Base-by-base conservation (phyloP, 2,888 invertebrate species). In the Cylindroiulus punctatus region DNA sequence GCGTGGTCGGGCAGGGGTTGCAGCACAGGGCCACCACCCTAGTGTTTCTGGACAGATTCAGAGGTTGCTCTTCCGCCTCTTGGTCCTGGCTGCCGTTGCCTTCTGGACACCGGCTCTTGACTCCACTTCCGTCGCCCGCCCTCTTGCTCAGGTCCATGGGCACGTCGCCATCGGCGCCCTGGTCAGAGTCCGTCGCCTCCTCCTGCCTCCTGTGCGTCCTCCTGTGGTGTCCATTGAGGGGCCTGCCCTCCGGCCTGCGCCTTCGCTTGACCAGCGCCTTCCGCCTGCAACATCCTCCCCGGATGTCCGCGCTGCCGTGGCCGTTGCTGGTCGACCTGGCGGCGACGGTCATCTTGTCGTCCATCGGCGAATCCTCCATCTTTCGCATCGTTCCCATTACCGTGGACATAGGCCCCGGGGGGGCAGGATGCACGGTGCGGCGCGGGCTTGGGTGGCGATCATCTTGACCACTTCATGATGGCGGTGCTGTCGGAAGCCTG, bases 351-450 rank as follows among this genome's bases (percentile, higher is more conserved):
- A 47, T 47, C 52, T 84, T 47, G 7, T 84, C 84, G 40, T 84
- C 84, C 84, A 47, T 84, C 52, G 44, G 47, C 32, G 84, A 47
- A 47, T 84, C 84, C 22, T 47, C 84, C 84, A 84, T 84, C 52
- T 84, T 84, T 32, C 84, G 84, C 84, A 84, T 84, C 47, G 84
- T 84, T 42, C 84, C 84, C 84, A 84, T 84, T 47, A 84, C 84
- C 84, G 42, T 17, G 84, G 32, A 52, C 42, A 84, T 47, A 40
- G 82, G 40, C 82, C 36, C 82, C 42, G 36, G 19, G 19, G 57
- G 65, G 65, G n/a, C 65, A 5, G 65, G 26, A 22, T 65, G n/a
- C 4, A 8, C 40, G 12, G 12, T 22, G 57, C 22, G 57, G 19
- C 8, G 52, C n/a, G n/a, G 4, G 19, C 52, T 3, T n/a, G 52